A percentile compares a stretch with the other conserved stretches of the same genome.
phyloP scores from a whole-genome alignment of 2,113 vertebrate genomes.

The Megaceryle torquata region DNA sequence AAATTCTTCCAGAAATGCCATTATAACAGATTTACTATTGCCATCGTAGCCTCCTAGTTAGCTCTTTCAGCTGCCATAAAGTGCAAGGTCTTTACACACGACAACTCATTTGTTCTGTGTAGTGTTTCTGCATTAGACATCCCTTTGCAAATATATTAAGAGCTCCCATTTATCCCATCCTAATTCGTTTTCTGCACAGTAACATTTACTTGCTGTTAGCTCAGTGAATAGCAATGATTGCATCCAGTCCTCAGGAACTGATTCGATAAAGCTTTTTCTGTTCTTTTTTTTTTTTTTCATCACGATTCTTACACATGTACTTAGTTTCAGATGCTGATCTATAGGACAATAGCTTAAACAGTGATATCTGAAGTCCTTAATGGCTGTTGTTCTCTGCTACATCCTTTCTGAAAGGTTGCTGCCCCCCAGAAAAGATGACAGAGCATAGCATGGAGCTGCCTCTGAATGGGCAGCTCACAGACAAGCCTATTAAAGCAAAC shows the following conservation, averaged over 20 bases:
- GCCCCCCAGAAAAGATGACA: not conserved
- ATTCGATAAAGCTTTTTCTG: not conserved
- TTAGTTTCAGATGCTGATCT: not conserved
- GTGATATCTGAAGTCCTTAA: not conserved
- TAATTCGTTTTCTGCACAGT: not conserved
- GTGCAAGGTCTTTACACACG: not conserved
- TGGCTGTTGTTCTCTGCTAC: not conserved
- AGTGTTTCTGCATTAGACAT: not conserved
- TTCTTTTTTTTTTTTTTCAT: not conserved
- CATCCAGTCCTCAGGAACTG: not conserved
- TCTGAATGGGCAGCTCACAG: not conserved
- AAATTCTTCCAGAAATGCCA: conserved; percentile 9
- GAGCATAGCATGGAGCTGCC: not conserved
- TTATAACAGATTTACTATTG: not conserved
- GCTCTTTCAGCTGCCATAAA: not conserved
- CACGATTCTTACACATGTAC: rapidly evolving
- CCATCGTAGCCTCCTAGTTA: not conserved
- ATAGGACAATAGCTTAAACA: not conserved
- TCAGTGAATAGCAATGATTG: not conserved
- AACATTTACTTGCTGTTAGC: not conserved
- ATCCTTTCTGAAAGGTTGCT: not conserved
- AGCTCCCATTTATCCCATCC: not conserved
- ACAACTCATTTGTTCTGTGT: not conserved
- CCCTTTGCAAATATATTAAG: not conserved
- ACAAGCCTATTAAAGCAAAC: not conserved